Evolutionary conservation across 2,797 vertebrate species (phyloP).

Genomic region (Agapornis canus): DNA sequence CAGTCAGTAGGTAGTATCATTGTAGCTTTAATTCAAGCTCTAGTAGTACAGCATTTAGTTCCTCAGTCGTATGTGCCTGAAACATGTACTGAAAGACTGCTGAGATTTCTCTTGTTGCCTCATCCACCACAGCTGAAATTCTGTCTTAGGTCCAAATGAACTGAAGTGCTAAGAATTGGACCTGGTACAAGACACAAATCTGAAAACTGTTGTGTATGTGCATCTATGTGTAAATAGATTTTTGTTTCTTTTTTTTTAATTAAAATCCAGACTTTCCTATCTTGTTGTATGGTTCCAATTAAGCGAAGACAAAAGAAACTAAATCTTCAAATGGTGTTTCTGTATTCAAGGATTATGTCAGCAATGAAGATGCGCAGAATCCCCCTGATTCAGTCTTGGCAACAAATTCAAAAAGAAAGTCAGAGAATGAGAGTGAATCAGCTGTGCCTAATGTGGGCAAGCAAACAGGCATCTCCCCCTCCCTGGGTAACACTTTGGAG

Average conservation of each 20-base stretch:
- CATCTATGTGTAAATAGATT: background rate
- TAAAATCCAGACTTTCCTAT: background rate
- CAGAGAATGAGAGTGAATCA: slow-evolving; percentile 30
- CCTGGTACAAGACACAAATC: slow-evolving; percentile 62
- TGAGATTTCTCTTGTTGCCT: slow-evolving; percentile 69
- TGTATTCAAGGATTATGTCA: slow-evolving; percentile 10
- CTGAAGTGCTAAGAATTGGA: slow-evolving; percentile 62
- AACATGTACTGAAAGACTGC: slow-evolving; percentile 49
- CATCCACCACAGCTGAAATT: slow-evolving; percentile 24
- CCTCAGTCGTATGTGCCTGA: slow-evolving; percentile 63
- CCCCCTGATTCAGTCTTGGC: background rate
- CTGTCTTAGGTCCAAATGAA: slow-evolving; percentile 28
- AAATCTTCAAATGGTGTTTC: slow-evolving; percentile 16
- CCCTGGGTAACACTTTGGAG: slow-evolving; percentile 80
- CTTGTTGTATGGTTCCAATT: slow-evolving; percentile 10
- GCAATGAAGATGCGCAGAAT: slow-evolving; percentile 36
- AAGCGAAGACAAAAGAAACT: slow-evolving; percentile 19
- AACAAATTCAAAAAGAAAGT: slow-evolving; percentile 53
- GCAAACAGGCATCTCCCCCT: slow-evolving; percentile 58
- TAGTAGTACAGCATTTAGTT: background rate
- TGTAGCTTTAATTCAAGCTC: background rate
- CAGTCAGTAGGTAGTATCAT: background rate
- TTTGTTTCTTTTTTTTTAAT: background rate
- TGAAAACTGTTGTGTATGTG: background rate
- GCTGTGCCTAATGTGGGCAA: slow-evolving; percentile 48